phyloP scores from a whole-genome alignment of 2,888 invertebrate species.

The Meliscaeva auricollis region DNA sequence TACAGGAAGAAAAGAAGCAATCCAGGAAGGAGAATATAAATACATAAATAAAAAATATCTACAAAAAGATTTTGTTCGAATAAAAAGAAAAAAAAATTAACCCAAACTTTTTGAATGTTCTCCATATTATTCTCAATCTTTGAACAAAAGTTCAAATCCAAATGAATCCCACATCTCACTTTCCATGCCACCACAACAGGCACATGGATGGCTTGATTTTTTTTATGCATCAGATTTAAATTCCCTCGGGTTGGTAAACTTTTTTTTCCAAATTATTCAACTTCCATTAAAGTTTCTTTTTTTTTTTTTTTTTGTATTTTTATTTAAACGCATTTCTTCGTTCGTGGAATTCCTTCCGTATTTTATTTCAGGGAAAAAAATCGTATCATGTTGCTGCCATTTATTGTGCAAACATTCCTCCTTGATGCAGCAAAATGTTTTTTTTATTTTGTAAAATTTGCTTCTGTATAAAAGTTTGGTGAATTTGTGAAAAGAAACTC shows the following conservation, averaged over 20 bases:
- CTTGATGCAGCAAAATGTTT: slow-evolving; percentile 37
- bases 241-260: neutral
- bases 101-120: slow-evolving; percentile 12
- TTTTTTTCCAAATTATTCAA: slow-evolving; percentile 29
- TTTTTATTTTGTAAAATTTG: slow-evolving; percentile 16
- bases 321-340: slow-evolving; percentile 16
- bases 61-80: neutral
- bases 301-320: slow-evolving; percentile 25
- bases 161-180: slow-evolving; percentile 19
- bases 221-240: neutral
- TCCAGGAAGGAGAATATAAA: neutral
- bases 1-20: neutral
- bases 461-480: slow-evolving; percentile 26
- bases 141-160: slow-evolving; percentile 27
- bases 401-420: slow-evolving; percentile 40
- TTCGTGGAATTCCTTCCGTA: slow-evolving; percentile 26
- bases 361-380: slow-evolving; percentile 34
- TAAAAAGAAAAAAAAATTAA: neutral
- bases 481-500: slow-evolving; percentile 43
- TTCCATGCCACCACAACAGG: neutral
- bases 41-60: slow-evolving; percentile 1
- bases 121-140: slow-evolving; percentile 1
- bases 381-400: slow-evolving; percentile 11
- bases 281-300: slow-evolving; percentile 38
- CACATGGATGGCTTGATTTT: slow-evolving; percentile 28